These are phyloP conservation scores for Dione juno DNA, from an alignment of 2,888 invertebrate genomes.

Conservation along the genomic window DNA sequence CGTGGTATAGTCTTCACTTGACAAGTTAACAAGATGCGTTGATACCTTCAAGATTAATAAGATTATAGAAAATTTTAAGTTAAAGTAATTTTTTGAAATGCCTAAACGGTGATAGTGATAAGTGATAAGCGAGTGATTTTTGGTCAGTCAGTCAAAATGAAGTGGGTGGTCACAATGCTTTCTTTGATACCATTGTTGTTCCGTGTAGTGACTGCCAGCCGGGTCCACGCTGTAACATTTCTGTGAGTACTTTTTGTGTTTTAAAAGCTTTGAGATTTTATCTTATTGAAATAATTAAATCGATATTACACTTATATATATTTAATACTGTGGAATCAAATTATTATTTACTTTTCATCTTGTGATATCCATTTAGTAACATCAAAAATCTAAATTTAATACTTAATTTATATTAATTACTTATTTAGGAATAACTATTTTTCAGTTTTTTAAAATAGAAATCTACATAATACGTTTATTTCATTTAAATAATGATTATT, in stretches of 20 bases:
- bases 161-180: constrained; percentile 50
- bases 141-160: constrained; percentile 50
- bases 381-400: too few species aligned
- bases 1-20: constrained; percentile 37
- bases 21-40: constrained; percentile 32
- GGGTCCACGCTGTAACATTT: constrained; percentile 75
- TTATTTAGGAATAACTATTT: too few species aligned
- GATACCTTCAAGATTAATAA: constrained; percentile 18
- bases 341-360: too few species aligned
- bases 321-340: too few species aligned
- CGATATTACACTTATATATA: too few species aligned
- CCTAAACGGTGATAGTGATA: constrained; percentile 41
- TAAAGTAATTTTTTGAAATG: constrained; percentile 31
- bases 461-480: too few species aligned
- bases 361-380: too few species aligned
- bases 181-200: constrained; percentile 53
- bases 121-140: constrained; percentile 48
- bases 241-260: constrained; percentile 62
- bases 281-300: not conserved
- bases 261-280: constrained; percentile 1
- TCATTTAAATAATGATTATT: too few species aligned
- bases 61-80: not conserved
- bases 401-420: too few species aligned
- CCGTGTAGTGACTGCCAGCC: constrained; percentile 55
- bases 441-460: too few species aligned